Conservation (phyloP, 2,797 vertebrate genomes). For the Hydrophis major region DNA sequence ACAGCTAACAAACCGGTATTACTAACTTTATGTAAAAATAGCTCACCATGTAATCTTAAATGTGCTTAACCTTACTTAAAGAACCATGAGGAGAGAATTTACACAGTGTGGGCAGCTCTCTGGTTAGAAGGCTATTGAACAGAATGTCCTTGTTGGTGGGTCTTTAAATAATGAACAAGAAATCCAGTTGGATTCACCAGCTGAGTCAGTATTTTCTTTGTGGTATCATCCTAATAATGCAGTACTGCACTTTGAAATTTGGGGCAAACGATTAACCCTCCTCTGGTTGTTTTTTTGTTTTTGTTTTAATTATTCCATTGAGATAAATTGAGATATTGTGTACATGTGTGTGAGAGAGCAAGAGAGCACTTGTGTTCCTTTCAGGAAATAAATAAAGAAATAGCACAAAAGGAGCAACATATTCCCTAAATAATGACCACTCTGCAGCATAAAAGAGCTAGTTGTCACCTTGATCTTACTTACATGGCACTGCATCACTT, state of each 20-base stretch:
- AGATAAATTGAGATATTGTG: not conserved
- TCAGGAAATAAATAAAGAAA: conserved; percentile 19
- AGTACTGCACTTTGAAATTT: conserved; percentile 53
- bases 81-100: conserved; percentile 40
- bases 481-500: conserved; percentile 39
- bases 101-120: conserved; percentile 38
- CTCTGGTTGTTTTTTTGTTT: not conserved
- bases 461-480: conserved; percentile 35
- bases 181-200: conserved; percentile 7
- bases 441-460: conserved; percentile 38
- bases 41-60: conserved; percentile 69
- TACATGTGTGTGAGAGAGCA: accelerated
- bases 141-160: conserved; percentile 14
- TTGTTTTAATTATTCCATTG: conserved; percentile 9
- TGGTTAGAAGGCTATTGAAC: not conserved
- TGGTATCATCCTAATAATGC: conserved; percentile 10
- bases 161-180: not conserved
- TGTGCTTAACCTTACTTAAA: conserved; percentile 64
- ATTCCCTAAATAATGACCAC: conserved; percentile 17
- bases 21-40: conserved; percentile 72
- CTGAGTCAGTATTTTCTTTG: conserved; percentile 55
- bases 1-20: conserved; percentile 88
- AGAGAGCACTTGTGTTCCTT: not conserved
- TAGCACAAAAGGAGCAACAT: accelerated
- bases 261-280: conserved; percentile 42